Percentiles rank a stretch among this genome's conserved stretches.
These are phyloP conservation scores for Sminthurides bifidus DNA, from an alignment of 1,140 invertebrate species.

Conservation along the genomic window DNA sequence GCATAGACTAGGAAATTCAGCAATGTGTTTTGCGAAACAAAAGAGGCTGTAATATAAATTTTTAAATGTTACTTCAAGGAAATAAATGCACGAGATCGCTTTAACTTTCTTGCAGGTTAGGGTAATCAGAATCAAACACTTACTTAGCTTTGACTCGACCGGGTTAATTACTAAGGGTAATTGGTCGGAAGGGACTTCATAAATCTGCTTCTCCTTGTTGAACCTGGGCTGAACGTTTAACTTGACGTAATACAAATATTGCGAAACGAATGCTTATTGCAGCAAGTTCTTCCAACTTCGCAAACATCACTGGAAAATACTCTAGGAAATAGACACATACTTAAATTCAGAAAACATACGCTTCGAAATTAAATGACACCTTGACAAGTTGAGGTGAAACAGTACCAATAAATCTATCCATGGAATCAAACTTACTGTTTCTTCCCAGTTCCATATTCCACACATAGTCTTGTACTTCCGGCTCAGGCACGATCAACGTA, in stretches of 20 bases:
- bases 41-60: slow-evolving; percentile 44
- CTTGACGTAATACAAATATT: slow-evolving; percentile 63
- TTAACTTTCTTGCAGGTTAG: background rate
- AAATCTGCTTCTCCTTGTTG: slow-evolving; percentile 24
- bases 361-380: too few species aligned
- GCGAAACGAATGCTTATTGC: slow-evolving; percentile 70
- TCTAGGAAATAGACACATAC: slow-evolving; percentile 43
- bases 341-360: slow-evolving; percentile 6
- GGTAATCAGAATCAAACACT: slow-evolving; percentile 9
- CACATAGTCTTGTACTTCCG: slow-evolving; percentile 51
- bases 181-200: slow-evolving; percentile 34
- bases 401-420: too few species aligned
- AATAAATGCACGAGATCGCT: too few species aligned
- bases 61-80: background rate
- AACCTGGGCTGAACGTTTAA: slow-evolving; percentile 44
- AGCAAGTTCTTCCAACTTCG: slow-evolving; percentile 51
- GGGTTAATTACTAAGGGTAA: slow-evolving; percentile 42
- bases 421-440: slow-evolving; percentile 40
- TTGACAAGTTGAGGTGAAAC: too few species aligned
- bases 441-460: slow-evolving; percentile 52
- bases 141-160: slow-evolving; percentile 42
- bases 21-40: slow-evolving; percentile 64
- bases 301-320: slow-evolving; percentile 58
- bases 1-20: slow-evolving; percentile 77
- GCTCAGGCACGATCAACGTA: slow-evolving; percentile 62